A percentile compares a stretch with the other conserved stretches of the same genome.
These are phyloP conservation scores for Leiothrix lutea DNA, from an alignment of 2,113 vertebrate species.

Conservation along the genomic window DNA sequence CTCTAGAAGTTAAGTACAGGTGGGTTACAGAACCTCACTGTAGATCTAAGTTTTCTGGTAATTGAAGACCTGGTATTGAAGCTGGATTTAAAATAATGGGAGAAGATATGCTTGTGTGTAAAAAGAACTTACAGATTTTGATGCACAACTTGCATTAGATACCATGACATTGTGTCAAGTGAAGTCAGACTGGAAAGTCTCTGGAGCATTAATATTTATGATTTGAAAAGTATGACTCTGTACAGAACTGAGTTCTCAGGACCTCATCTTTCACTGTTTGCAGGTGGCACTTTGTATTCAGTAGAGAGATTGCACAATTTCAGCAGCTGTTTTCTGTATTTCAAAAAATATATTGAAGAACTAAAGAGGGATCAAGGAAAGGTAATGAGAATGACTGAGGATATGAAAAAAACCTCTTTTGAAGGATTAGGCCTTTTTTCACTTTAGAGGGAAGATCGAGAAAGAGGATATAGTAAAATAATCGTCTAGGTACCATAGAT, in stretches of 20 bases:
- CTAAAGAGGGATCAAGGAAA: background rate
- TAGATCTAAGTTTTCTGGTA: background rate
- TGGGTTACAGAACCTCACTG: background rate
- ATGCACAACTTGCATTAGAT: background rate
- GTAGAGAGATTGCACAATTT: background rate
- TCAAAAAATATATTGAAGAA: background rate
- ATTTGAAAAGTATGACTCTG: background rate
- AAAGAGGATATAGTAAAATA: background rate
- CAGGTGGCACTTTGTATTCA: background rate
- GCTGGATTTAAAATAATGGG: background rate
- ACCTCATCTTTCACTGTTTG: background rate
- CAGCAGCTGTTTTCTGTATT: background rate
- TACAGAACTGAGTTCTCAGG: background rate
- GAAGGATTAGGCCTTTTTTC: background rate
- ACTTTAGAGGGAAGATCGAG: slow-evolving; percentile 8
- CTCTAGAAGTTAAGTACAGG: background rate
- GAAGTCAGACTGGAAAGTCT: background rate
- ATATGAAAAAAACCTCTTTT: background rate
- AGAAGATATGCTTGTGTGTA: background rate
- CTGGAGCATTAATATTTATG: background rate
- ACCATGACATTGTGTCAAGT: background rate
- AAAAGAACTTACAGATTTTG: background rate
- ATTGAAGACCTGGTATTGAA: background rate
- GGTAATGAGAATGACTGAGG: background rate
- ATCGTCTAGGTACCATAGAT: background rate